Evolutionary conservation across 2,797 vertebrate genomes (phyloP).

Genomic region (Gephyroberyx darwinii): DNA sequence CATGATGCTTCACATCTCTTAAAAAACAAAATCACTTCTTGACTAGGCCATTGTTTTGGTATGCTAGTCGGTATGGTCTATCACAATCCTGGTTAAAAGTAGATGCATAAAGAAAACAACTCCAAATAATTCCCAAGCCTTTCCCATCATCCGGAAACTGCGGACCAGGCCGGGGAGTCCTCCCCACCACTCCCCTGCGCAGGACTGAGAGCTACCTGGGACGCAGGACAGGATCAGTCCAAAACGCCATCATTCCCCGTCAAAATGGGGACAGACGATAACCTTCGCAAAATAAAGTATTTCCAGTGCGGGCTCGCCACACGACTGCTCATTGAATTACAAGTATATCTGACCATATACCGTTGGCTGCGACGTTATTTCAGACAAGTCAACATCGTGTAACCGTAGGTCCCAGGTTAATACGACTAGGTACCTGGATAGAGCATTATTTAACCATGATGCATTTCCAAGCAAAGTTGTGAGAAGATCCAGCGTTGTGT

Average conservation of each 20-base stretch:
- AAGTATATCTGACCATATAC: background rate
- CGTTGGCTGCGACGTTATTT: conserved; percentile 12
- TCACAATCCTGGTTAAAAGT: conserved; percentile 19
- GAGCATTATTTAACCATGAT: conserved; percentile 40
- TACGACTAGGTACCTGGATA: conserved; percentile 34
- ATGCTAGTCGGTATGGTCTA: conserved; percentile 10
- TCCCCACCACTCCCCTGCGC: conserved; percentile 52
- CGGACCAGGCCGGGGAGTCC: conserved; percentile 45
- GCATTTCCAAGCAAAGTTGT: conserved; percentile 56
- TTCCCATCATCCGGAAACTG: conserved; percentile 50
- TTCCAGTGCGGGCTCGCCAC: background rate
- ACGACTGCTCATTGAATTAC: no score
- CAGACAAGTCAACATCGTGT: conserved; percentile 36
- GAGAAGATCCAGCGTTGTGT: background rate
- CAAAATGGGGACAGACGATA: conserved; percentile 9
- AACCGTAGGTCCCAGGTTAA: background rate
- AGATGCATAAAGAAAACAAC: conserved; percentile 17
- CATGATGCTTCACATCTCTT: conserved; percentile 35
- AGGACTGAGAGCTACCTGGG: conserved; percentile 62
- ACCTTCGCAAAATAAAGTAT: conserved; percentile 23
- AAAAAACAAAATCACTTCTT: conserved; percentile 27
- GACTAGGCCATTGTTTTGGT: conserved; percentile 14
- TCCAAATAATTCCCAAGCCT: conserved; percentile 6
- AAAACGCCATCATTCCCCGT: conserved; percentile 51
- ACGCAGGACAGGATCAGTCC: conserved; percentile 66